These are phyloP conservation scores for Riparia riparia DNA, from an alignment of 2,113 vertebrate species.

Conservation along the genomic window DNA sequence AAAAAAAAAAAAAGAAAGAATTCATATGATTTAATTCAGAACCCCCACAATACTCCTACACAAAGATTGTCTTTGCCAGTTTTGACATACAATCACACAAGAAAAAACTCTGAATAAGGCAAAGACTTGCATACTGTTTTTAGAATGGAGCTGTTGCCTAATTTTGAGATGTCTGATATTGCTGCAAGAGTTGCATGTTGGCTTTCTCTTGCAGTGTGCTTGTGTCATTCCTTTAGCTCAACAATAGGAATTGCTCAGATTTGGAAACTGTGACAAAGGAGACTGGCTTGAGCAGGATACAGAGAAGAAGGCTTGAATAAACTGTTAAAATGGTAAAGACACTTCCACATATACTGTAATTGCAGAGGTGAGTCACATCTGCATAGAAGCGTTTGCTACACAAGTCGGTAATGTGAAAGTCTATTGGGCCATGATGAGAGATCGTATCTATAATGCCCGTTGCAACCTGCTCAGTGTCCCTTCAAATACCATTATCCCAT, in stretches of 20 bases:
- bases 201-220: not conserved
- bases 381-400: not conserved
- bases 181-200: not conserved
- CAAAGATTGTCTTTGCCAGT: conserved; percentile 23
- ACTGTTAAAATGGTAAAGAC: not conserved
- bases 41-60: conserved; percentile 26
- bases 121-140: not conserved
- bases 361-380: not conserved
- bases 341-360: not conserved
- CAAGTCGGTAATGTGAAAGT: not conserved
- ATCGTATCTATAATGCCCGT: not conserved
- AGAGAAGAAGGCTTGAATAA: not conserved
- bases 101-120: conserved; percentile 41
- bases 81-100: conserved; percentile 7
- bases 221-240: not conserved
- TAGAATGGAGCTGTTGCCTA: not conserved
- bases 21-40: conserved; percentile 46
- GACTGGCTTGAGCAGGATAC: not conserved
- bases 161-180: not conserved
- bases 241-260: not conserved
- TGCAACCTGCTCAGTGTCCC: not conserved
- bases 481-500: not conserved
- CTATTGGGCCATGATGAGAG: not conserved
- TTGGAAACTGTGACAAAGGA: not conserved
- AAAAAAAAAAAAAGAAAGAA: conserved; percentile 18